phyloP scores from a whole-genome alignment of 1,140 invertebrate species.

The Chlorops oryzae region DNA sequence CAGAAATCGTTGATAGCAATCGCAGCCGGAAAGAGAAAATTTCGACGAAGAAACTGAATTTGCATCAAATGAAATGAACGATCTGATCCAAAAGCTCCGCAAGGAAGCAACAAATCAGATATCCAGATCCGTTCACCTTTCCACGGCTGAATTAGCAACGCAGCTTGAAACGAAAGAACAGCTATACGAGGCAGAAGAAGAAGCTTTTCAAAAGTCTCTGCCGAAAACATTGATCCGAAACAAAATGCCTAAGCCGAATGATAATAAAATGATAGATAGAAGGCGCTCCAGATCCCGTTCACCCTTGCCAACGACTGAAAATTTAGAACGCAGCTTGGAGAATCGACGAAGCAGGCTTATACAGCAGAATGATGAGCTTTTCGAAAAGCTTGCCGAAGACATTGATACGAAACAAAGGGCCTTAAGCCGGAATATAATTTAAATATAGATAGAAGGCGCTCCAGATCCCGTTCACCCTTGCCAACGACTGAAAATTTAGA shows the following conservation, averaged over 20 bases:
- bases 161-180: constrained; percentile 2
- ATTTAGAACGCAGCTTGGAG: constrained; percentile 25
- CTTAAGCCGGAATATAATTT: no score
- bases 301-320: constrained; percentile 19
- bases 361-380: not conserved
- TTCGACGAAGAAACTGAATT: no score
- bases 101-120: not conserved
- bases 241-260: no score
- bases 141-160: constrained; percentile 10
- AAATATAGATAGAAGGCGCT: constrained; percentile 19
- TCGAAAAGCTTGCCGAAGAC: no score
- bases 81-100: not conserved
- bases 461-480: constrained; percentile 31
- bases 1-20: no score
- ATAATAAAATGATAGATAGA: no score
- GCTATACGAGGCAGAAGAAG: not conserved
- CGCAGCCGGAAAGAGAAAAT: no score
- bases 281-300: constrained; percentile 29
- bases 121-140: constrained; percentile 19
- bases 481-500: constrained; percentile 34
- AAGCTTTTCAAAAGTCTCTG: no score
- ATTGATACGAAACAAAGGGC: no score
- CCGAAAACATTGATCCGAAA: no score
- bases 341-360: not conserved
- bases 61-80: no score